A percentile compares a stretch with the other conserved stretches of the same genome.
Evolutionary conservation across 2,113 vertebrate genomes (phyloP).

Genomic region (Barnardius zonarius): DNA sequence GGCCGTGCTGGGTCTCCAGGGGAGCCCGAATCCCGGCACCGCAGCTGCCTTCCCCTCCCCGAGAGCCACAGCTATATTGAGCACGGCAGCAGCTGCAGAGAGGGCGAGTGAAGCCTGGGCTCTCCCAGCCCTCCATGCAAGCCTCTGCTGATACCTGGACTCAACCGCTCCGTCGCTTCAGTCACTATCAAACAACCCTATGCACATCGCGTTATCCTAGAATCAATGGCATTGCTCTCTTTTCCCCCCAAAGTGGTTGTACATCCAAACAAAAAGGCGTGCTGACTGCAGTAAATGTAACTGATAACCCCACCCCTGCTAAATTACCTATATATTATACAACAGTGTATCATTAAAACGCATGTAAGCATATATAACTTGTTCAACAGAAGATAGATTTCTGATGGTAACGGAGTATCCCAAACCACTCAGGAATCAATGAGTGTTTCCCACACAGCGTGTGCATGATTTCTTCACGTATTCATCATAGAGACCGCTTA

Average conservation of each 20-base stretch:
- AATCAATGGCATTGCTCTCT: fast-evolving
- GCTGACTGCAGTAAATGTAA: fast-evolving
- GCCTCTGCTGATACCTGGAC: background rate
- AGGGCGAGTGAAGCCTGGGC: background rate
- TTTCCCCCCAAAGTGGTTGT: background rate
- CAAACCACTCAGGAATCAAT: background rate
- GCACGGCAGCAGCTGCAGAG: background rate
- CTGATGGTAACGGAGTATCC: background rate
- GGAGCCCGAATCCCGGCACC: background rate
- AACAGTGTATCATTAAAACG: background rate
- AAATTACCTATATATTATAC: background rate
- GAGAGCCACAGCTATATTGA: background rate
- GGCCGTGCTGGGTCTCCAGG: background rate
- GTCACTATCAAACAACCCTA: background rate
- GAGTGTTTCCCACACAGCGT: fast-evolving
- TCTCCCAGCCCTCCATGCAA: background rate
- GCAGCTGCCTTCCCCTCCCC: background rate
- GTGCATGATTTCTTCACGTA: fast-evolving
- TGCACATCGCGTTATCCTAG: fast-evolving
- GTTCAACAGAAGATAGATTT: background rate
- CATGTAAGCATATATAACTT: background rate
- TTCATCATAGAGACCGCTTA: fast-evolving
- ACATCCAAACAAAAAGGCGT: background rate
- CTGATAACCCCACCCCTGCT: background rate
- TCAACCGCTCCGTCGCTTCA: fast-evolving